phyloP scores from a whole-genome alignment of 1,140 invertebrate species.

The Eubasilissa regina region DNA sequence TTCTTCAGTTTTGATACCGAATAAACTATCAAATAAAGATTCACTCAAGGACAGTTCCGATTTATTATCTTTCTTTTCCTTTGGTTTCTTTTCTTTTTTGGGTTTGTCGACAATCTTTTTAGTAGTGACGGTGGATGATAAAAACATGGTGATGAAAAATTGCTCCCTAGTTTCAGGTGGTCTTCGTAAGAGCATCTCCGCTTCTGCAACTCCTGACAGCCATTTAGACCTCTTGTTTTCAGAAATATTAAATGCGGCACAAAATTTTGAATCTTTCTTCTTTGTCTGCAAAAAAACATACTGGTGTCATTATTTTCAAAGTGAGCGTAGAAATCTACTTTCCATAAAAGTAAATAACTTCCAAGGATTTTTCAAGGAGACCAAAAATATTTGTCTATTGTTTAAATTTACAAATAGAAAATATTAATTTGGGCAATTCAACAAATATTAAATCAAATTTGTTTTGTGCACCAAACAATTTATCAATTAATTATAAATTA shows the following conservation, averaged over 20 bases:
- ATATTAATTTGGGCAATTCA: too few relatives aligned
- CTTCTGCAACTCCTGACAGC: slow-evolving; percentile 77
- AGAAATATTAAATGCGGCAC: slow-evolving; percentile 70
- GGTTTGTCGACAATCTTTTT: slow-evolving; percentile 47
- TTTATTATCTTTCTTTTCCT: slow-evolving; percentile 63
- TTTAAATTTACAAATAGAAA: too few relatives aligned
- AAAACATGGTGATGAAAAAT: slow-evolving; percentile 66
- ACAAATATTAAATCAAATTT: too few relatives aligned
- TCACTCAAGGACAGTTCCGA: slow-evolving; percentile 69
- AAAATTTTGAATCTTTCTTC: slow-evolving; percentile 71
- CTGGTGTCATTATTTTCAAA: neutral
- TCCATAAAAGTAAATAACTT: neutral
- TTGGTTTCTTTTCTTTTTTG: slow-evolving; percentile 63
- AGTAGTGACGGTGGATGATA: slow-evolving; percentile 48
- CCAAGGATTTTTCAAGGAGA: slow-evolving; percentile 3
- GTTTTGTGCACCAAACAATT: too few relatives aligned
- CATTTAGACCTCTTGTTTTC: slow-evolving; percentile 72
- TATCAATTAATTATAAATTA: too few relatives aligned
- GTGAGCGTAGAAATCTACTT: neutral
- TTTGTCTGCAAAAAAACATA: slow-evolving; percentile 69
- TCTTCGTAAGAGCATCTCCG: slow-evolving; percentile 67
- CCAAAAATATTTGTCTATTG: too few relatives aligned
- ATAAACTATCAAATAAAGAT: slow-evolving; percentile 69
- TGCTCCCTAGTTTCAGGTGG: slow-evolving; percentile 68
- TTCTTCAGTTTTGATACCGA: slow-evolving; percentile 63